Evolutionary conservation across 2,113 vertebrate genomes (phyloP).

Genomic region (Pachyramphus minor): DNA sequence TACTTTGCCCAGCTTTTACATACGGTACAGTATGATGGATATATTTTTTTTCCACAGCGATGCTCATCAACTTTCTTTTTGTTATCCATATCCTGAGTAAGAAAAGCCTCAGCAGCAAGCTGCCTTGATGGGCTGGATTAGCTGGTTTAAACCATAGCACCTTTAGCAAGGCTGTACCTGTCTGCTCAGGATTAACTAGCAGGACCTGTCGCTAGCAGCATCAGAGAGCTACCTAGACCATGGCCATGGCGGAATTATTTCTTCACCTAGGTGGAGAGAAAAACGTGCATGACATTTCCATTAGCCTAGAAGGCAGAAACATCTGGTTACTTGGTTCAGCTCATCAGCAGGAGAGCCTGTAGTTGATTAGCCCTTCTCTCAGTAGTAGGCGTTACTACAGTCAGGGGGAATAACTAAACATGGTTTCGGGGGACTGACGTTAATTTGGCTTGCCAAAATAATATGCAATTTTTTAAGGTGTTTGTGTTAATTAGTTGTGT

Average conservation of each 20-base stretch:
- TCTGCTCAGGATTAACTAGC: not conserved
- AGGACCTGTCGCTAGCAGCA: not conserved
- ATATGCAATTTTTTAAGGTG: conserved; percentile 65
- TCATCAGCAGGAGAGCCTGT: conserved; percentile 52
- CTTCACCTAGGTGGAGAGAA: conserved; percentile 33
- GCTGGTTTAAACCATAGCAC: not conserved
- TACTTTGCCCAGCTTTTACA: conserved; percentile 55
- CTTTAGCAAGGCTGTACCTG: not conserved
- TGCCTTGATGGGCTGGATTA: not conserved
- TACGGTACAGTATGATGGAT: not conserved
- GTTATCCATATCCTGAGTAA: not conserved
- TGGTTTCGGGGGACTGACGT: conserved; percentile 47
- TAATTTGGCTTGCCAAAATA: conserved; percentile 68
- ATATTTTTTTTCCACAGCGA: not conserved
- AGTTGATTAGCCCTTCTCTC: conserved; percentile 55
- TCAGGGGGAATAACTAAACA: conserved; percentile 55
- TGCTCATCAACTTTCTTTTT: not conserved
- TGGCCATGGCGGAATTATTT: conserved; percentile 29
- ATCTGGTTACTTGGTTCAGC: conserved; percentile 46
- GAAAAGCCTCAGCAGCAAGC: not conserved
- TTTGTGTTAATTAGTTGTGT: conserved; percentile 69
- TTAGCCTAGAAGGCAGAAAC: conserved; percentile 56
- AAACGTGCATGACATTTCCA: conserved; percentile 54
- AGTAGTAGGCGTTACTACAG: conserved; percentile 39
- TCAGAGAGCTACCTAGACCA: not conserved